Evolutionary conservation across 2,113 vertebrate genomes (phyloP), one percentile per base, ranked within the genome.

Genomic region (Grammomys dolichurus): DNA sequence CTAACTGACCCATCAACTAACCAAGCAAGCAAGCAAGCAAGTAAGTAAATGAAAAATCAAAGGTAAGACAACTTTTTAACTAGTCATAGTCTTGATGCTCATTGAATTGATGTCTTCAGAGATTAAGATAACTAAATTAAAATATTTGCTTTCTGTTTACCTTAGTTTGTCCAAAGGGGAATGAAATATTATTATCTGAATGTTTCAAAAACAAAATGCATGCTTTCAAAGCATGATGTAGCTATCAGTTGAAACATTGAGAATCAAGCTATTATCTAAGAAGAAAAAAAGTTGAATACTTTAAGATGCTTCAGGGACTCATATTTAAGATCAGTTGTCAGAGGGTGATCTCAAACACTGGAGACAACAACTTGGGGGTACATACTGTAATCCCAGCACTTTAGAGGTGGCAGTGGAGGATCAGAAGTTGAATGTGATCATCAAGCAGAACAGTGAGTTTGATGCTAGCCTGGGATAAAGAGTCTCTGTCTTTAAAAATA

Each of bases 151-250:
- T 82, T 63, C 33, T 75, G 2, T 87, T 93, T 90, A 31, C 76
- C 4, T 63, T 85, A n/a, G 2, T 87, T 95, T 80, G 22, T 72
- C 31, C n/a, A 10, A 84, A 92, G 7, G 13, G 46, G 24, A 90
- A 89, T 54, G 9, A 87, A 90, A 75, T 78, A 51, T 9, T 40
- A 31, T 26, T 54, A 4, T 70, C 3, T 51, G 40, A 58, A 76
- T 65, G 40, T 63, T 77, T 46, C 26, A 36, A 46, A 56, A 90
- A 43, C 11, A 48, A 69, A 77, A 73, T 5, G 0, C 84, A 26
- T 86, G 1, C 28, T 89, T n/a, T 75, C 65, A 95, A 97, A 95
- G 65, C 77, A 86, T 80, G 95, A 73, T 89, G 0, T 84, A 88
- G 48, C 54, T 93, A 95, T 67, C 28, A 65, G 24, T 93, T 48